Base-by-base conservation (phyloP, 2,888 invertebrate genomes). In the Argynnis bischoffii region DNA sequence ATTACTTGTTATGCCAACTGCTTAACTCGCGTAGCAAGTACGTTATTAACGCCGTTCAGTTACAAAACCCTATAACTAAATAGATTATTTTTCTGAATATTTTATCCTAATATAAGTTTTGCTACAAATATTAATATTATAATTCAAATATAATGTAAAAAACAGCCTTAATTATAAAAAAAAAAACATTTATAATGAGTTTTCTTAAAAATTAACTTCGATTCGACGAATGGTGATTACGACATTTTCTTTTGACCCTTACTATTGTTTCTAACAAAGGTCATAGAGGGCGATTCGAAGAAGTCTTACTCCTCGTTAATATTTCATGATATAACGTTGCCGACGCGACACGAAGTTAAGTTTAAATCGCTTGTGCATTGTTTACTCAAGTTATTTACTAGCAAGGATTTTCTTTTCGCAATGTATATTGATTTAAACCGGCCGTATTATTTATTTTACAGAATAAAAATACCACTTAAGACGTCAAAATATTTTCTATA, bases 251-350 rank as follows among this genome's bases (percentile, higher is more conserved):
- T 18, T 53, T n/a, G 15, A 60, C 8, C 31, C 53, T 53, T 55
- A 21, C 18, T 47, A 66, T 41, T 55, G 50, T 66, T 61, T 41
- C 31, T 61, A 66, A 61, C 55, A 50, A 41, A 66, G 50, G 66
- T 55, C 66, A 66, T 41, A 26, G 21, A 50, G 55, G 50, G 55
- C 48, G 41, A 50, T 21, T 57, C 21, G 16, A 50, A 8, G 48
- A 18, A 8, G 35, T 64, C 41, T 64, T 41, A 64, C 16, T 57
- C 21, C 57, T 31, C 46, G 56, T 65, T 51, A 64, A 64, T 48
- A 64, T 56, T 64, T 56, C 55, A 64, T 41, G 21, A 50, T 13
- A 63, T 59, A 61, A 61, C 16, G 60, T 41, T 14, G 16, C 11
- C 50, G n/a, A 13, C 53, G 18, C 51, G 15, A 53, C 53, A 41